Base-by-base conservation (phyloP, 1,140 invertebrate species). In the Bombus huntii region DNA sequence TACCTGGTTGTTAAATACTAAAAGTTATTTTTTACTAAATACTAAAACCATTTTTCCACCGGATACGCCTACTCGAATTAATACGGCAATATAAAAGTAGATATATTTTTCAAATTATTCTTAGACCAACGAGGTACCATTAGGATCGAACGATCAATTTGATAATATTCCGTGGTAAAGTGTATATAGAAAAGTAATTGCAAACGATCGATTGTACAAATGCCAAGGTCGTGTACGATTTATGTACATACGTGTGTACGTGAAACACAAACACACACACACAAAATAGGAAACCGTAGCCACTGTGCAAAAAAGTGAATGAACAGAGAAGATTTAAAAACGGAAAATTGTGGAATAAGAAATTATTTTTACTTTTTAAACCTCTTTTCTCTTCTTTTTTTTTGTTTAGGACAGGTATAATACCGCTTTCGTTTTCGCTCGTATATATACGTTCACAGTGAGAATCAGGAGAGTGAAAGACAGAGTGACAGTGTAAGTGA, bases 221-320 rank as follows among this genome's bases (percentile, higher is more conserved):
- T 73, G 65, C 22, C 44, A 68, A 82, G 31, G 76, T 44, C 47
- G 77, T 34, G n/a, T 68, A 74, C 34, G 37, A 62, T 82, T 71
- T 37, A 68, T 59, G 57, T 44, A 81, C 73, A 82, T 62, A 81
- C 77, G 85, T 68, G 65, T 59, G 59, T 34, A 68, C 62, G 68
- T 59, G 74, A n/a, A 42, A 76, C 12, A 39, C 57, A 42, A 37
- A 59, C 47, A 66, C 10, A 68, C 10, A 68, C n/a, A 83, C 28
- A 77, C 65, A 89, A 42, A 82, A 22, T 74, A 74, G 34, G 73
- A 77, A 76, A 75, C 83, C 86, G 77, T 87, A 91, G 77, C 89
- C 76, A 77, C 47, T 74, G 88, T 89, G 88, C 88, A 70, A 47
- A 76, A 66, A 59, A 74, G 44, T 53, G 57, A 78, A 74, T 68